A percentile compares a stretch with the other conserved stretches of the same genome.
Conservation (phyloP, 2,113 vertebrate genomes). For the Psilopogon haemacephalus region DNA sequence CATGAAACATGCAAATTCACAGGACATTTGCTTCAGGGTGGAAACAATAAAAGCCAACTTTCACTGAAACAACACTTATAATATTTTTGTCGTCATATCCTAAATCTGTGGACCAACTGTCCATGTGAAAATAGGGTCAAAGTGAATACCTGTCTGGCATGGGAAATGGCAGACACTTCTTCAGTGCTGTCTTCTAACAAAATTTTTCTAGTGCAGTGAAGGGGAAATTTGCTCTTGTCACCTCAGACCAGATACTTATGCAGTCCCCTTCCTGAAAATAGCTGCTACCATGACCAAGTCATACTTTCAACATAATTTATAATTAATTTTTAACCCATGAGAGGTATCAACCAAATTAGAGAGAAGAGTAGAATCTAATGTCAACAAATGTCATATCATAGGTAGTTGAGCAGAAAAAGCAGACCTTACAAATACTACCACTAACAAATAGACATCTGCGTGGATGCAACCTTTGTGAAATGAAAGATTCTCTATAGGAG, state of each 20-base stretch:
- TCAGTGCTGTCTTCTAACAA: neutral
- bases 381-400: neutral
- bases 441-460: neutral
- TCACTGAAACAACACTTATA: neutral
- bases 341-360: neutral
- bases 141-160: neutral
- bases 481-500: neutral
- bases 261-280: neutral
- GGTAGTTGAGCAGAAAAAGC: neutral
- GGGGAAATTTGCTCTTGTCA: neutral
- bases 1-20: conserved; percentile 42
- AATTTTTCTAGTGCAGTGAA: neutral
- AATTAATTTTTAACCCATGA: neutral
- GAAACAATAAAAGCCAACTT: neutral
- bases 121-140: neutral
- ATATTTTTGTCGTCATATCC: neutral
- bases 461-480: neutral
- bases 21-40: neutral
- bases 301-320: neutral
- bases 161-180: neutral
- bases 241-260: neutral
- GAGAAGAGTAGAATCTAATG: neutral
- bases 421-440: neutral
- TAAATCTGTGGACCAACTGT: neutral
- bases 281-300: neutral